Percentiles rank a stretch among this genome's conserved stretches.
phyloP scores from a whole-genome alignment of 2,888 invertebrate species.

The Sarcophaga caerulescens region DNA sequence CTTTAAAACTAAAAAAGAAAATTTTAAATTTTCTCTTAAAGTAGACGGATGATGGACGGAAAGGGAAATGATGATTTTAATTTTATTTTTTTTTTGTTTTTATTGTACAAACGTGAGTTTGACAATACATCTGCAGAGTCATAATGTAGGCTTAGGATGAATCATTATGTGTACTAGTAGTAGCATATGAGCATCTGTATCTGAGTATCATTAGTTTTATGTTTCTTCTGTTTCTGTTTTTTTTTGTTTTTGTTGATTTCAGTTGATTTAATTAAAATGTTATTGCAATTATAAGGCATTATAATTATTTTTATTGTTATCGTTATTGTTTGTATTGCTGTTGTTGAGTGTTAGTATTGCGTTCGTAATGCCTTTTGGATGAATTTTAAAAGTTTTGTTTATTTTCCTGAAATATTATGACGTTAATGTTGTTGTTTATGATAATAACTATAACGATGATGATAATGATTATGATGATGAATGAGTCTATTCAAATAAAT shows the following conservation, averaged over 20 bases:
- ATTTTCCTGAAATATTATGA: slow-evolving; percentile 40
- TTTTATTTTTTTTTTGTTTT: neutral
- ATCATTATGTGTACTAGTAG: neutral
- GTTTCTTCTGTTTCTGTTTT: neutral
- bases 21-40: neutral
- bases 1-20: slow-evolving; percentile 18
- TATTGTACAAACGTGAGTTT: neutral
- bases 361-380: neutral
- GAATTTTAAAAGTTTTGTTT: slow-evolving; percentile 5
- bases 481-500: neutral
- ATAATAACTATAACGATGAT: too few species aligned
- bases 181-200: neutral
- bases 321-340: neutral
- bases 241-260: slow-evolving; percentile 29
- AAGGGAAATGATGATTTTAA: slow-evolving; percentile 36
- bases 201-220: neutral
- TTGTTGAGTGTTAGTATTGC: neutral
- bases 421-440: neutral
- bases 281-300: slow-evolving; percentile 55
- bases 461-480: too few species aligned
- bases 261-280: slow-evolving; percentile 66
- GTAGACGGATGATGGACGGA: neutral
- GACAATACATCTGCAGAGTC: neutral
- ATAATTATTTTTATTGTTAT: slow-evolving; percentile 19
- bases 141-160: neutral